Percentiles rank a stretch among this genome's conserved stretches.
phyloP scores from a whole-genome alignment of 2,797 vertebrate species.

The Neopelma chrysocephalum region DNA sequence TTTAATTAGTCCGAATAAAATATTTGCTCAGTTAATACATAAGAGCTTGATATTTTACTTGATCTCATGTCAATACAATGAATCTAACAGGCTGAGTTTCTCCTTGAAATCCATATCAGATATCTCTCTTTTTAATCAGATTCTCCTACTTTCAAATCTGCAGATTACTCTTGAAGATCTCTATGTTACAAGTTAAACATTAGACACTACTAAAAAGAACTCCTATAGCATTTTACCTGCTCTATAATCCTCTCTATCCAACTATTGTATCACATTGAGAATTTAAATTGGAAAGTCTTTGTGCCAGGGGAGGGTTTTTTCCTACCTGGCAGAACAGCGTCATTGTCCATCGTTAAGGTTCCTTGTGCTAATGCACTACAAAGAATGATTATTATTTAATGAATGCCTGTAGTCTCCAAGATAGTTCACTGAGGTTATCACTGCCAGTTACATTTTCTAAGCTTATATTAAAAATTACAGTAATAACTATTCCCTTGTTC shows the following conservation, averaged over 20 bases:
- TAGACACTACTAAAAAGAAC: neutral
- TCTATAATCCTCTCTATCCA: neutral
- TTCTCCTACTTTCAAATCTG: neutral
- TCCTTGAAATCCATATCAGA: neutral
- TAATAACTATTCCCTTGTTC: neutral
- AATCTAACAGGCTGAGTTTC: neutral
- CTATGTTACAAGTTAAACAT: neutral
- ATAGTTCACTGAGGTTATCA: conserved; percentile 17
- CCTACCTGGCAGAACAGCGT: neutral
- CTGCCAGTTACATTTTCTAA: conserved; percentile 4
- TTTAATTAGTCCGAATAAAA: conserved; percentile 20
- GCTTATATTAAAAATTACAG: conserved; percentile 33
- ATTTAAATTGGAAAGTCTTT: conserved; percentile 8
- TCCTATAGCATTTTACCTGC: neutral
- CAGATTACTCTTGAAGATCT: neutral
- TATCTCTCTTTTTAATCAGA: neutral
- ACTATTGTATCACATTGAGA: neutral
- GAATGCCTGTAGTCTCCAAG: neutral
- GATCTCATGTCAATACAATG: neutral
- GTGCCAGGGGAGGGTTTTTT: neutral
- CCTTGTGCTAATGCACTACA: conserved; percentile 4
- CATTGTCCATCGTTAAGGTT: neutral
- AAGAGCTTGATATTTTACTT: neutral
- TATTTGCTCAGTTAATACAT: conserved; percentile 24
- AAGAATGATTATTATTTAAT: conserved; percentile 51